A percentile compares a stretch with the other conserved stretches of the same genome.
These are phyloP conservation scores for Leistus spinibarbis DNA, from an alignment of 2,888 invertebrate species.

Conservation along the genomic window DNA sequence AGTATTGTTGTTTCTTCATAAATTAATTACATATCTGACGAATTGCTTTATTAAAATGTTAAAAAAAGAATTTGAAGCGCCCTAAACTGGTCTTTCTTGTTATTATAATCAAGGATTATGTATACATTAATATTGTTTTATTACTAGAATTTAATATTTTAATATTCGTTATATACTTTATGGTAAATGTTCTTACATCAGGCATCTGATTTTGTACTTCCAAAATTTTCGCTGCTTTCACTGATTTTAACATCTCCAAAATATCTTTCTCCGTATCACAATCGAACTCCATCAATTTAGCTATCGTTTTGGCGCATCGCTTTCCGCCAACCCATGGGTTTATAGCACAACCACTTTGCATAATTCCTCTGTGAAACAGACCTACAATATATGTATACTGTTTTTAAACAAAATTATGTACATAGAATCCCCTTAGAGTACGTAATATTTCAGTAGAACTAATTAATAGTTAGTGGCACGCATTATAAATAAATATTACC, in stretches of 20 bases:
- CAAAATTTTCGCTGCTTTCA: slow-evolving; percentile 24
- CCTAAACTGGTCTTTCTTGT: too few species aligned
- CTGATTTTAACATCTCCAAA: slow-evolving; percentile 10
- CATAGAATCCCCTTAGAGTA: too few species aligned
- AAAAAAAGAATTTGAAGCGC: too few species aligned
- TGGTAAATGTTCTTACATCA: slow-evolving; percentile 32
- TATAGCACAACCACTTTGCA: slow-evolving; percentile 52
- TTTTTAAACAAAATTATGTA: too few species aligned
- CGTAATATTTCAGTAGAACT: too few species aligned
- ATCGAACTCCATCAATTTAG: slow-evolving; percentile 18
- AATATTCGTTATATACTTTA: too few species aligned
- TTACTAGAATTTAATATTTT: slow-evolving; percentile 22
- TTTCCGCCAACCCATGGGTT: slow-evolving; percentile 48
- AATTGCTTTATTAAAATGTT: too few species aligned
- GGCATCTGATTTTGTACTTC: slow-evolving; percentile 28
- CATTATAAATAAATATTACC: slow-evolving; percentile 31
- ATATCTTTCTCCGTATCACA: slow-evolving; percentile 28
- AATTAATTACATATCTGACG: too few species aligned
- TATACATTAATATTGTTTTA: too few species aligned
- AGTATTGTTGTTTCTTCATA: too few species aligned
- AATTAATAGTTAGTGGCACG: too few species aligned
- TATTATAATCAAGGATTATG: too few species aligned
- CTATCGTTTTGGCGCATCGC: slow-evolving; percentile 17
- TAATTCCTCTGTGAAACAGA: slow-evolving; percentile 52
- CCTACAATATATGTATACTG: slow-evolving; percentile 44